Percentiles rank a stretch among this genome's conserved stretches.
Conservation (phyloP, 2,888 invertebrate species). For the Dicyrtoma fusca region DNA sequence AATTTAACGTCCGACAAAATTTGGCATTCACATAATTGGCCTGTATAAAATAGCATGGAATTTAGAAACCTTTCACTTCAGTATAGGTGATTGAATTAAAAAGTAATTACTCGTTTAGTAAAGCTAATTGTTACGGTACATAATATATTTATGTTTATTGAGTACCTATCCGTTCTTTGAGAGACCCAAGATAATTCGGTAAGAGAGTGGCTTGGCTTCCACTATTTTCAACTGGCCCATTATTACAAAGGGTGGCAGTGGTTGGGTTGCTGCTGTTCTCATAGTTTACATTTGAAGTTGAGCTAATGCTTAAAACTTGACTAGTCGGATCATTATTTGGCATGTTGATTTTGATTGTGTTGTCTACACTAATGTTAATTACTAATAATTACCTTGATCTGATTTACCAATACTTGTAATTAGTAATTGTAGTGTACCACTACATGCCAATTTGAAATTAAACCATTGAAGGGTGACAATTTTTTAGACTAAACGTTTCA, state of each 20-base stretch:
- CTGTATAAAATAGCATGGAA: background rate
- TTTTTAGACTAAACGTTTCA: too few species aligned
- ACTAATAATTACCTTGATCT: too few species aligned
- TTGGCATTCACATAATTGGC: constrained; percentile 18
- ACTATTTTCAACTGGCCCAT: too few species aligned
- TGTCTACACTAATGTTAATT: background rate
- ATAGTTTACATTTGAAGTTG: constrained; percentile 7
- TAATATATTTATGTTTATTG: background rate
- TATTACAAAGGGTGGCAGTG: background rate
- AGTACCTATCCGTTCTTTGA: constrained; percentile 41
- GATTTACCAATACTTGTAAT: too few species aligned
- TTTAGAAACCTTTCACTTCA: background rate
- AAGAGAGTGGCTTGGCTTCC: constrained; percentile 13
- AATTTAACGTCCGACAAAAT: constrained; percentile 16
- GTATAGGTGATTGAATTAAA: background rate
- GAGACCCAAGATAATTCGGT: constrained; percentile 36
- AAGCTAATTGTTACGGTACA: background rate
- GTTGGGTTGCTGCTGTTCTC: constrained; percentile 12
- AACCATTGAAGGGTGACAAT: background rate
- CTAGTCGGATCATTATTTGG: constrained; percentile 19
- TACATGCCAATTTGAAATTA: too few species aligned
- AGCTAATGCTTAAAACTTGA: constrained; percentile 23
- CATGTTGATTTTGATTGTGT: constrained; percentile 12
- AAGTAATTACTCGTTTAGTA: too few species aligned
- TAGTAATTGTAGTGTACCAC: background rate